These are phyloP conservation scores for Drosophila suboccidentalis DNA, from an alignment of 2,888 invertebrate genomes.

Conservation along the genomic window DNA sequence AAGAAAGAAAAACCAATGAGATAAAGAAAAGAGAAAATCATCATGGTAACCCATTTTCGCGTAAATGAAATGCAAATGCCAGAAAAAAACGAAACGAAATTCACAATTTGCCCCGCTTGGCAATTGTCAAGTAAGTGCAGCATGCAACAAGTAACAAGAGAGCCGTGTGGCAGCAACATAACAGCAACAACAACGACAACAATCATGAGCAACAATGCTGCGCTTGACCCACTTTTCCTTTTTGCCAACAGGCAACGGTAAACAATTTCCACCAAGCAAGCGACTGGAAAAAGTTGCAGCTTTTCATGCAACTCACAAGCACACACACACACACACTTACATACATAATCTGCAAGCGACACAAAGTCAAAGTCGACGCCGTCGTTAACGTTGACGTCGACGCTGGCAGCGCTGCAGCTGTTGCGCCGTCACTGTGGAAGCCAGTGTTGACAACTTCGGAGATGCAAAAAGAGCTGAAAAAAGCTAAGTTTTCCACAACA, in stretches of 20 bases:
- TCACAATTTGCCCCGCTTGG: conserved; percentile 46
- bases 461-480: neutral
- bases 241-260: conserved; percentile 68
- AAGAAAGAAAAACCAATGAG: neutral
- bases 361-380: conserved; percentile 63
- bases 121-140: conserved; percentile 75
- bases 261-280: conserved; percentile 67
- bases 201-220: conserved; percentile 72
- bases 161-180: conserved; percentile 18
- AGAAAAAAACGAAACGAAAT: conserved; percentile 44
- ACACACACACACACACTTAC: conserved; percentile 26
- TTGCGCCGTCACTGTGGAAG: conserved; percentile 4
- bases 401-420: conserved; percentile 8
- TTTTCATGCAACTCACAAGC: conserved; percentile 68
- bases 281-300: conserved; percentile 74
- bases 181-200: conserved; percentile 44
- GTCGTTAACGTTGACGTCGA: conserved; percentile 22
- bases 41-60: conserved; percentile 63
- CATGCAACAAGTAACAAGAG: conserved; percentile 73
- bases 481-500: neutral
- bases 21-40: conserved; percentile 66
- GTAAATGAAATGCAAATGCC: conserved; percentile 61
- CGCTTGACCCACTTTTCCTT: conserved; percentile 84
- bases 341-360: conserved; percentile 18
- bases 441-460: conserved; percentile 9